A percentile compares a stretch with the other conserved stretches of the same genome.
Evolutionary conservation across 2,113 vertebrate species (phyloP).

Genomic region (Martes martes): DNA sequence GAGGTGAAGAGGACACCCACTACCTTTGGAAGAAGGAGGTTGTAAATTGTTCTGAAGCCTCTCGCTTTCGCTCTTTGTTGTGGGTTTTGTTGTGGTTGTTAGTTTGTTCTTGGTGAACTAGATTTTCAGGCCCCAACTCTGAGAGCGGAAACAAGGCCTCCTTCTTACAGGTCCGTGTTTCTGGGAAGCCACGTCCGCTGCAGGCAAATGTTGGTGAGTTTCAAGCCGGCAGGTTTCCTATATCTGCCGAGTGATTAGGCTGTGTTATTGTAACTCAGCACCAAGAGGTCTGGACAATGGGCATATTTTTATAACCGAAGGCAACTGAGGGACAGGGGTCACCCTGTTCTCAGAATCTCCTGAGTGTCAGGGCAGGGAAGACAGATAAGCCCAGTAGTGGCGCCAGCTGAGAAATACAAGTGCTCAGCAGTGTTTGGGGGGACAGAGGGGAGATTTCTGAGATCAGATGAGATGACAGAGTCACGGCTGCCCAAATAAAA

Average conservation of each 20-base stretch:
- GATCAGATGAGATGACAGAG: not conserved
- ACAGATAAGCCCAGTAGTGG: not conserved
- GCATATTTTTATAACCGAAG: not conserved
- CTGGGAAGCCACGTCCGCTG: not conserved
- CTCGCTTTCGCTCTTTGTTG: not conserved
- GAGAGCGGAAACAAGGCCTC: not conserved
- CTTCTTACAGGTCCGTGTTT: not conserved
- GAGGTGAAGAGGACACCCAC: not conserved
- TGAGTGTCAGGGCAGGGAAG: not conserved
- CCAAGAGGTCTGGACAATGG: not conserved
- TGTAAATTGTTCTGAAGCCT: not conserved
- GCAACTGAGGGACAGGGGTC: not conserved
- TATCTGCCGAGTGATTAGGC: not conserved
- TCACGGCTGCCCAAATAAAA: not conserved
- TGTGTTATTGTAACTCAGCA: not conserved
- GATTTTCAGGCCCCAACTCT: not conserved
- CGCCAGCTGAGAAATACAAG: not conserved
- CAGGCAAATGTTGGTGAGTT: not conserved
- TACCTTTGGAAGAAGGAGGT: not conserved
- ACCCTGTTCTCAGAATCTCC: conserved; percentile 23
- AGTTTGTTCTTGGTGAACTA: not conserved
- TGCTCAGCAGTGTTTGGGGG: not conserved
- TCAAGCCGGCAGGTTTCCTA: not conserved
- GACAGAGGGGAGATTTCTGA: not conserved
- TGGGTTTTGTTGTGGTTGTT: not conserved